Conservation (phyloP, 2,797 vertebrate genomes). For the Glyptemys insculpta region DNA sequence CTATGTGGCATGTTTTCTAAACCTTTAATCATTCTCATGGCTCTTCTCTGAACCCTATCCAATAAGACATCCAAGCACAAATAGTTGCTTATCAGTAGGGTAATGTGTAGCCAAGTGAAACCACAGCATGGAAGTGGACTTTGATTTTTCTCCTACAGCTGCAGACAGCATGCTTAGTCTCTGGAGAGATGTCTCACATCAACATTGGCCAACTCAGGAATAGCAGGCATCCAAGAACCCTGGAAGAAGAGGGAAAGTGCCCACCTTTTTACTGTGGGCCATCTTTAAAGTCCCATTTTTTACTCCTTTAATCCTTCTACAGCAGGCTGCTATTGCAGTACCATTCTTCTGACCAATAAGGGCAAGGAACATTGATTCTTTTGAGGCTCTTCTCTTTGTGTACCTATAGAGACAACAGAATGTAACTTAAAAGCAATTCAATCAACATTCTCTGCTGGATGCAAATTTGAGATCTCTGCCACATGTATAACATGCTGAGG, state of each 20-base stretch:
- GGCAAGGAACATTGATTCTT: background rate
- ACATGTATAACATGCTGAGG: background rate
- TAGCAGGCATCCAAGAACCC: background rate
- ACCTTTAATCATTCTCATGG: background rate
- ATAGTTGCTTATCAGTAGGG: background rate
- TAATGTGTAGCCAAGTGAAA: background rate
- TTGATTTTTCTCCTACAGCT: background rate
- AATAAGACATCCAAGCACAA: background rate
- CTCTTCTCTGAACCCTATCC: background rate
- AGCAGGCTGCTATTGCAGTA: background rate
- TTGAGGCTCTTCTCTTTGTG: background rate
- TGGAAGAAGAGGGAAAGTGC: background rate
- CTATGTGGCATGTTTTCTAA: background rate
- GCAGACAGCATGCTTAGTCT: background rate
- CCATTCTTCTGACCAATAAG: background rate
- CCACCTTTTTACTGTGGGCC: background rate
- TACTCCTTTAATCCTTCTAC: background rate
- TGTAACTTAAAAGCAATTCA: background rate
- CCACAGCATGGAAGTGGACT: background rate
- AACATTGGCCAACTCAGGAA: background rate
- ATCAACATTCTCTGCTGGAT: background rate
- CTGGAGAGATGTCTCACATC: background rate
- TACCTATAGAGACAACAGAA: background rate
- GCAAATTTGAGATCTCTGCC: background rate
- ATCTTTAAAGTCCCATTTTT: background rate